Evolutionary conservation across 2,113 vertebrate species (phyloP).

Genomic region (Podiceps cristatus): DNA sequence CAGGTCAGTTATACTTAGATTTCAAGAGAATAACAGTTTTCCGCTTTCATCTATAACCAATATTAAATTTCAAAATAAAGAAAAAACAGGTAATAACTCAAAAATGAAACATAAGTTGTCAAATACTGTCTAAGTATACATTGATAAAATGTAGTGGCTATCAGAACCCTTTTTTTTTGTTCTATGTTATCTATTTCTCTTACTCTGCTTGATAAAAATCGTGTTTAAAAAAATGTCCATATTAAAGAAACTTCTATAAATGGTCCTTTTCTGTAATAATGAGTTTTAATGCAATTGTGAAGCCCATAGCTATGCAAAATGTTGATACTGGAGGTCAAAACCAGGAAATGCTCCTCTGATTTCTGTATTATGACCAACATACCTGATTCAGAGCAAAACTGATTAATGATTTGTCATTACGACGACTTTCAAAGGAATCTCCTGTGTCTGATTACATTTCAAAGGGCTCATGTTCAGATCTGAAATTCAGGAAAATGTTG

Average conservation of each 20-base stretch:
- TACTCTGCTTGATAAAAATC: background rate
- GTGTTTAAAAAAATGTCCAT: background rate
- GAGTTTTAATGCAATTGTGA: background rate
- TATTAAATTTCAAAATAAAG: background rate
- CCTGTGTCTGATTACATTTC: background rate
- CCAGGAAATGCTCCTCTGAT: background rate
- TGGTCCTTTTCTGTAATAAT: background rate
- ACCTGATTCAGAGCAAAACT: background rate
- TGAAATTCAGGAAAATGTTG: background rate
- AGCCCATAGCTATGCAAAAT: background rate
- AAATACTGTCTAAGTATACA: background rate
- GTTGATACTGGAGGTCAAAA: background rate
- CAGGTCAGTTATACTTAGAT: background rate
- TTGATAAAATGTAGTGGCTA: background rate
- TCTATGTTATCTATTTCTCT: background rate
- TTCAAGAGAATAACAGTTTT: background rate
- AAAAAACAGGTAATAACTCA: background rate
- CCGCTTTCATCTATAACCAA: background rate
- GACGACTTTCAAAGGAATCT: background rate
- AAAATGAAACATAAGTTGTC: background rate
- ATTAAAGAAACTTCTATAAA: background rate
- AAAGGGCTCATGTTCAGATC: background rate
- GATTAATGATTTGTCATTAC: background rate
- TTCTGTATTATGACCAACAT: background rate
- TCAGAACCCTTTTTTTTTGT: background rate